Evolutionary conservation across 92 coral and sea anemone species (phyloP).

Genomic region (Zoanthus sansibaricus): DNA sequence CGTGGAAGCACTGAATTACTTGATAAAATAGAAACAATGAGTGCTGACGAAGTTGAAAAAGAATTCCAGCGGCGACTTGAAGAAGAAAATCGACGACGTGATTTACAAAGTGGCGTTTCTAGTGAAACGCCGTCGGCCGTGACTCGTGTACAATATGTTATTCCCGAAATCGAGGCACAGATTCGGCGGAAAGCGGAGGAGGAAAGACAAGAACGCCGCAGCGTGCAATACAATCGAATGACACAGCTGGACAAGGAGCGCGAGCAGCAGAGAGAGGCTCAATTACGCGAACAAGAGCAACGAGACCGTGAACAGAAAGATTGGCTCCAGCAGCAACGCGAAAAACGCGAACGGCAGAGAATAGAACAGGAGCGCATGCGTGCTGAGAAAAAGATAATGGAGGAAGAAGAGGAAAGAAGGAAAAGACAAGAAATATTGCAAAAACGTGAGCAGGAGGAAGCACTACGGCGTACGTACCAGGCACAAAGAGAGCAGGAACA

Average conservation of each 20-base stretch:
- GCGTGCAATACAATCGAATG: slow-evolving; percentile 56
- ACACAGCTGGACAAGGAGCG: slow-evolving; percentile 78
- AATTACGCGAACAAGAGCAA: slow-evolving; percentile 68
- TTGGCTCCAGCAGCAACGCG: slow-evolving; percentile 74
- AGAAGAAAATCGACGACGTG: slow-evolving; percentile 68
- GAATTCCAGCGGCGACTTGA: slow-evolving; percentile 92
- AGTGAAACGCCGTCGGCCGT: slow-evolving; percentile 72
- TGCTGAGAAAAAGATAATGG: slow-evolving; percentile 71
- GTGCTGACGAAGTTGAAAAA: slow-evolving; percentile 86
- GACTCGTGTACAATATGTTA: slow-evolving; percentile 85
- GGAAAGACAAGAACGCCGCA: slow-evolving; percentile 64
- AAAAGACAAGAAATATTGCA: slow-evolving; percentile 71
- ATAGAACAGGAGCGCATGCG: slow-evolving; percentile 70
- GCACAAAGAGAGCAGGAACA: slow-evolving; percentile 58
- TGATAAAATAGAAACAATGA: slow-evolving; percentile 79
- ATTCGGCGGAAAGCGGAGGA: slow-evolving; percentile 58
- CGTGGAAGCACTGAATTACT: slow-evolving; percentile 75
- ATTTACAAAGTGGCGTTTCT: slow-evolving; percentile 37
- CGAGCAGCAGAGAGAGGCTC: slow-evolving; percentile 72
- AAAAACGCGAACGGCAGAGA: slow-evolving; percentile 74
- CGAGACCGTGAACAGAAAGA: slow-evolving; percentile 74
- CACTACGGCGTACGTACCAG: slow-evolving; percentile 63
- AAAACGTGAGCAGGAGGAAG: slow-evolving; percentile 83
- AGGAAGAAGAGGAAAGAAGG: slow-evolving; percentile 75
- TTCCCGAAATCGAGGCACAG: slow-evolving; percentile 81